Base-by-base conservation (phyloP, 1,140 invertebrate genomes). In the Drosophila mojavensis region DNA sequence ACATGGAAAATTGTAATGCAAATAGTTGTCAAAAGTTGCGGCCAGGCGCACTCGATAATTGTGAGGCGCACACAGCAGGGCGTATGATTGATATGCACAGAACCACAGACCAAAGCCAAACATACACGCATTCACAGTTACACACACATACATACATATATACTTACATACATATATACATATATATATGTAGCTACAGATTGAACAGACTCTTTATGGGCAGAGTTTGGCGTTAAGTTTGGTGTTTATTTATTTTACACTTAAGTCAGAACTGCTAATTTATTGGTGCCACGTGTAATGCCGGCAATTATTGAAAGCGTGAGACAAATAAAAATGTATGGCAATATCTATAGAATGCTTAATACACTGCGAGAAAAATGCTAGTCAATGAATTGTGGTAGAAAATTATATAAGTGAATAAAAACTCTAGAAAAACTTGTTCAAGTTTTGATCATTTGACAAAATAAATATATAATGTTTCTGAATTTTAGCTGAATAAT, bases 251-350 rank as follows among this genome's bases (percentile, higher is more conserved):
- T 79, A 74, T 72, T 79, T 79, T 72, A 70, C 74, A 76, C 77
- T 77, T 78, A 78, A 73, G 61, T 60, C 61, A 43, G 47, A 66
- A 61, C 74, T 56, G 60, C 80, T 89, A 89, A 89, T 89, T 89
- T 89, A 89, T 90, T 89, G 66, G 78, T 54, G 85, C 84, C 84
- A 89, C 84, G 84, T 84, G 85, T 89, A 89, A 89, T 89, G 76
- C 75, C 53, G 85, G 78, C 84, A 89, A 89, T 89, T 89, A 89
- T 89, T 89, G 84, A 89, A 90, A 81, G 84, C 85, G 85, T 89
- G 84, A 89, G 85, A 68, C 81, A 89, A 89, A 89, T 89, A 89
- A 89, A 89, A 89, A 84, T 81, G 78, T 81, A 84, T 88, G 56
- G 72, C 76, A 60, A 60, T 48, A 81, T 62, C 76, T 79, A 73